Conservation (phyloP, 2,113 vertebrate species). For the Salvelinus sp. region DNA sequence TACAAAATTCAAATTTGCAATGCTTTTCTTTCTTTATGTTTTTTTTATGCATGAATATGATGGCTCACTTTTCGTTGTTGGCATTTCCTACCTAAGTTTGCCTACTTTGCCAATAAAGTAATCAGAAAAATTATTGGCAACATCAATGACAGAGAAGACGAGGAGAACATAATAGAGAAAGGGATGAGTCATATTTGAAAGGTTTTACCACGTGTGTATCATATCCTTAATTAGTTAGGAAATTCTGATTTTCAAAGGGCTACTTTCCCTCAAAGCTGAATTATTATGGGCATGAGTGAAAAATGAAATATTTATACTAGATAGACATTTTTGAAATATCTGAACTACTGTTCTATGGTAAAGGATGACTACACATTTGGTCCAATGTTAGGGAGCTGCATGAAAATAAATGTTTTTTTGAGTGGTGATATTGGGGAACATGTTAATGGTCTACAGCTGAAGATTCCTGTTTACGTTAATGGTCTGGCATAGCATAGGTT, state of each 20-base stretch:
- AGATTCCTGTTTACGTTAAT: neutral
- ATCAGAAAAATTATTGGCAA: too few relatives aligned
- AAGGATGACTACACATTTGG: neutral
- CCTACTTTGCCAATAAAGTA: too few relatives aligned
- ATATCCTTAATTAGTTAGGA: slow-evolving; percentile 46
- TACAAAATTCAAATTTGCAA: too few relatives aligned
- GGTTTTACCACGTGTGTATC: slow-evolving; percentile 34
- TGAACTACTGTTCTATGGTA: neutral
- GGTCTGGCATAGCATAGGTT: neutral
- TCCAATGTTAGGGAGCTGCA: neutral
- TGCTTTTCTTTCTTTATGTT: too few relatives aligned
- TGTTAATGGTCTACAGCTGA: neutral
- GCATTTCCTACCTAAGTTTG: too few relatives aligned
- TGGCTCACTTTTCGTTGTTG: too few relatives aligned
- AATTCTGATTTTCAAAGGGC: slow-evolving; percentile 43
- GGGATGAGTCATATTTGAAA: slow-evolving; percentile 57
- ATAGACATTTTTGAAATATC: neutral
- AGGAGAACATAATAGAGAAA: neutral
- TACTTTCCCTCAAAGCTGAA: slow-evolving; percentile 16
- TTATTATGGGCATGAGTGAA: slow-evolving; percentile 29
- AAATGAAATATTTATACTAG: neutral
- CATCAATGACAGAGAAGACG: too few relatives aligned
- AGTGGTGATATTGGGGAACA: neutral
- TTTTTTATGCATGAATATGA: too few relatives aligned
- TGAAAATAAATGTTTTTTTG: neutral